Conservation (phyloP, 2,888 invertebrate genomes). For the Theretra japonica region DNA sequence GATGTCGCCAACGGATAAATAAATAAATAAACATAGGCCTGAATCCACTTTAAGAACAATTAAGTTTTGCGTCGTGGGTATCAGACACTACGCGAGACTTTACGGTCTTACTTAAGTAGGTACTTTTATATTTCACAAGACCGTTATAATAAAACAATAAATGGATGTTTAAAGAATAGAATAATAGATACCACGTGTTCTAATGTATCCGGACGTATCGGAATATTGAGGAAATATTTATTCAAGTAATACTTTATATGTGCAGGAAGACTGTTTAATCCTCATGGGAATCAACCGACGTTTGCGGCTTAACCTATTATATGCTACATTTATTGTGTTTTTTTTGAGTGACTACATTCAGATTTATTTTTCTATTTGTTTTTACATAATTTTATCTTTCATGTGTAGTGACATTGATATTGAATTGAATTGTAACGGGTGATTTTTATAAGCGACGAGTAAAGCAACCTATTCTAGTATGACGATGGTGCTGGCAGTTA, state of each 20-base stretch:
- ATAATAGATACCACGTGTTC: not conserved
- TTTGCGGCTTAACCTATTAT: slow-evolving; percentile 19
- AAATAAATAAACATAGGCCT: no score
- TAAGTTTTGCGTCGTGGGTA: no score
- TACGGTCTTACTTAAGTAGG: no score
- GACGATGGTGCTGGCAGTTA: no score
- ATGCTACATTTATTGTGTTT: slow-evolving; percentile 3
- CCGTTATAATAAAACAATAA: no score
- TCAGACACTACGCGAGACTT: no score
- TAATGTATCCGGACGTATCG: not conserved
- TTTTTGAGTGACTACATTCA: slow-evolving; percentile 3
- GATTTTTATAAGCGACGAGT: no score
- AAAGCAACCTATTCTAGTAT: no score
- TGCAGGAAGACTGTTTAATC: slow-evolving; percentile 2
- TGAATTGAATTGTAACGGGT: not conserved
- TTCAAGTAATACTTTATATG: slow-evolving; percentile 8
- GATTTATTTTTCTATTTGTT: not conserved
- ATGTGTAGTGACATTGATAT: not conserved
- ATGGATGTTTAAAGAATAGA: not conserved
- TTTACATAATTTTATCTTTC: not conserved
- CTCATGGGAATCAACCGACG: not conserved
- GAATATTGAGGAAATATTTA: slow-evolving; percentile 14
- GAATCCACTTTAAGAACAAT: no score
- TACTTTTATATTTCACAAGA: no score
- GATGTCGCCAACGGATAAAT: no score